Conservation (phyloP, 2,888 invertebrate genomes). For the Synergus japonicus region DNA sequence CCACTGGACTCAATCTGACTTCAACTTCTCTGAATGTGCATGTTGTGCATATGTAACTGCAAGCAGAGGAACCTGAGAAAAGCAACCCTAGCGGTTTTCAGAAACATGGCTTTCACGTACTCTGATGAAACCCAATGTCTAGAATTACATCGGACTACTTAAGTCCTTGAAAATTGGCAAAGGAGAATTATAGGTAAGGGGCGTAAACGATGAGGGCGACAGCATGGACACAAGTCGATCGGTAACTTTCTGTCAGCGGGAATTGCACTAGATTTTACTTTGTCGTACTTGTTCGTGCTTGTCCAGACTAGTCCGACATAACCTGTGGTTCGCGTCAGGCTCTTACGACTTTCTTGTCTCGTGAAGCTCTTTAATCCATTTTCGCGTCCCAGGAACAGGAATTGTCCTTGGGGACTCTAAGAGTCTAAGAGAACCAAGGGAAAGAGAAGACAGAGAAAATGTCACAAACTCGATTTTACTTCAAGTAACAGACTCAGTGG, state of each 20-base stretch:
- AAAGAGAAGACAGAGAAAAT: not conserved
- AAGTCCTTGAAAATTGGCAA: not conserved
- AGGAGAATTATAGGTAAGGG: not conserved
- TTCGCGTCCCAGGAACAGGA: not conserved
- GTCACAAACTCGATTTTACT: not conserved
- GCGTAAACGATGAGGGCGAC: not conserved
- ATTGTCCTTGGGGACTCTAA: not conserved
- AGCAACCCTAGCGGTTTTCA: not conserved
- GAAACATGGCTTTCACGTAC: not conserved
- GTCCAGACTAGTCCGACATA: not conserved
- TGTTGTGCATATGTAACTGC: not conserved
- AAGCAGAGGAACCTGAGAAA: not conserved
- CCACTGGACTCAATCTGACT: not conserved
- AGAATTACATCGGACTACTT: not conserved
- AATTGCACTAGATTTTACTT: not conserved
- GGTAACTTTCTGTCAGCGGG: not conserved
- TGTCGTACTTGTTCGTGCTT: not conserved
- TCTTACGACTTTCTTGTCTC: conserved; percentile 1
- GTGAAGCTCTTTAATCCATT: not conserved
- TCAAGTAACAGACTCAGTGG: not conserved
- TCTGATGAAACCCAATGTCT: conserved; percentile 5
- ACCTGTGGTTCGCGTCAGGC: not conserved
- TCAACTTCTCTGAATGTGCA: not conserved
- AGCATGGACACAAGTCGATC: not conserved
- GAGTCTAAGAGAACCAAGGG: not conserved